Base-by-base conservation (phyloP, 2,797 vertebrate species). In the Myiotriccus ornatus region DNA sequence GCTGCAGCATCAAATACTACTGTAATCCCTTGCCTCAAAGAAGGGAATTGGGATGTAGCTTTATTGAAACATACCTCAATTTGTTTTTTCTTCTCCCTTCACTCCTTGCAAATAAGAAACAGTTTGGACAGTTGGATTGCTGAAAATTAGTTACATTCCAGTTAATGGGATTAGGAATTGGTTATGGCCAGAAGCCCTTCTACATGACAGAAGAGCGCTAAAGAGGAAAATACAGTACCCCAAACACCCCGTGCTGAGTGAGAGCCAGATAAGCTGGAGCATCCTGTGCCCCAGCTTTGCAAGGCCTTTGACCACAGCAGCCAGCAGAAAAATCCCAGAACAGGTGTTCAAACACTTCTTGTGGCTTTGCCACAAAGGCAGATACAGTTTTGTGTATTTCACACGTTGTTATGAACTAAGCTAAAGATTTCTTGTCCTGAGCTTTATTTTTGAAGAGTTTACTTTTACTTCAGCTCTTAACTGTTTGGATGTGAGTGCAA, bases 1-100 rank as follows among this genome's bases (percentile, higher is more conserved):
- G 46, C 14, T 19, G 32, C 0, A 0, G 15, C 28, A 22, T 22
- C 71, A 63, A 64, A 12, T 9, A 7, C 4, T 52, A 8, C 34
- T 14, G 37, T 3, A 56, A 74, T 46, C 32, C 35, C 4, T 6
- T 14, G 22, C 21, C 34, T 49, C 43, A 59, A 13, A 80, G 15
- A 63, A 75, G 20, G 15, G 14, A 59, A 71, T 2, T 10, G 7
- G 12, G 10, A 64, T 39, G 23, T 53, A 53, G 28, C 65, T 84
- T 78, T 63, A 21, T 2, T 25, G 20, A 82, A 78, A 71, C 3
- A 9, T n/a, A 47, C 2, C 13, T 43, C 11, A 14, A 1, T 17
- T 34, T 11, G 18, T 37, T 46, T 46, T 67, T 63, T 18, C 4
- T 70, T 60, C 21, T 62, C 9, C 6, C 12, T 73, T 14, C 12